phyloP scores from a whole-genome alignment of 2,888 invertebrate species.

The Sarcophaga subvicina region DNA sequence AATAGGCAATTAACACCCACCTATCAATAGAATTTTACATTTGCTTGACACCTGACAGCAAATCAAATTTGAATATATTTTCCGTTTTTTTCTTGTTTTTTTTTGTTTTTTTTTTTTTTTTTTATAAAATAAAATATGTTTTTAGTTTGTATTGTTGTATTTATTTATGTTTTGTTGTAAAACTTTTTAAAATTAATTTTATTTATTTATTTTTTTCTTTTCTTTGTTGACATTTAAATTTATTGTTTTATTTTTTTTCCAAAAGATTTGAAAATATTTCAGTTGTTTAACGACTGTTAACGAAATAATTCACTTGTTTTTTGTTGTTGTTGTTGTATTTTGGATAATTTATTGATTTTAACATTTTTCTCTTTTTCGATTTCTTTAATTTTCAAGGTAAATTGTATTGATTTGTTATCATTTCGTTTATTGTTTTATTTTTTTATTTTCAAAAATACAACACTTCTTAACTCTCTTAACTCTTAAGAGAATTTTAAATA shows the following conservation, averaged over 20 bases:
- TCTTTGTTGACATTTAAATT: neutral
- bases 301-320: too few relatives aligned
- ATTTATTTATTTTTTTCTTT: neutral
- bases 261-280: neutral
- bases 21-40: neutral
- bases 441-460: neutral
- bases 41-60: neutral
- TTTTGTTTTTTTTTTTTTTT: too few relatives aligned
- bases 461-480: neutral
- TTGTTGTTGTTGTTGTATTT: too few relatives aligned
- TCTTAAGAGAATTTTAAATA: neutral
- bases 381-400: slow-evolving; percentile 5
- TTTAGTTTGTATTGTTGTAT: too few relatives aligned
- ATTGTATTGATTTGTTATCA: neutral
- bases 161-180: neutral
- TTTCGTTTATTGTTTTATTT: neutral
- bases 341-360: neutral
- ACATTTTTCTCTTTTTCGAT: neutral
- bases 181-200: neutral
- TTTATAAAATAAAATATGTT: too few relatives aligned
- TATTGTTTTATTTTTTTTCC: neutral
- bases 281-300: neutral
- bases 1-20: neutral
- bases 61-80: too few relatives aligned
- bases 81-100: neutral